Evolutionary conservation across 2,113 vertebrate species (phyloP).

Genomic region (Lophochroa leadbeateri): DNA sequence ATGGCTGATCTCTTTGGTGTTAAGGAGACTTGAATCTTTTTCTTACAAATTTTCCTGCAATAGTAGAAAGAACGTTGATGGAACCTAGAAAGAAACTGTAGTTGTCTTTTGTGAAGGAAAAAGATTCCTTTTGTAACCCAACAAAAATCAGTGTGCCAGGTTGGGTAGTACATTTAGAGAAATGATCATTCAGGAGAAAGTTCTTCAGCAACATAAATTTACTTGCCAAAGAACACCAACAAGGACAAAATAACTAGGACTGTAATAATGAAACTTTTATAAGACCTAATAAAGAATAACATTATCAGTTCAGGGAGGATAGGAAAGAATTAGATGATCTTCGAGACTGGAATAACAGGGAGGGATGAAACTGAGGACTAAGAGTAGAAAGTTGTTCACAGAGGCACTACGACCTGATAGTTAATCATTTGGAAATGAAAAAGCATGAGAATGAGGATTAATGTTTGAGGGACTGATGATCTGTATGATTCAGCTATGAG

Average conservation of each 20-base stretch:
- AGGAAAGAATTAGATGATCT: background rate
- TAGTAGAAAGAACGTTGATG: background rate
- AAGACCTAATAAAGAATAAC: background rate
- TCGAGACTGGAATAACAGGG: background rate
- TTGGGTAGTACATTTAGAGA: background rate
- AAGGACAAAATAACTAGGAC: background rate
- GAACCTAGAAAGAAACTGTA: background rate
- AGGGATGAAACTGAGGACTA: background rate
- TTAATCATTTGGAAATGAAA: background rate
- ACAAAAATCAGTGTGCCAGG: background rate
- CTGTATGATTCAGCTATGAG: background rate
- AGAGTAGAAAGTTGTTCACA: background rate
- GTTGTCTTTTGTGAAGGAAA: background rate
- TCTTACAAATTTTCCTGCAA: background rate
- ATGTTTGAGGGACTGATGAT: background rate
- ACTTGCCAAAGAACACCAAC: background rate
- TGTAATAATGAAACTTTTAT: constrained; percentile 2
- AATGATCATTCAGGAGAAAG: background rate
- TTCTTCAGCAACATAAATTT: constrained; percentile 30
- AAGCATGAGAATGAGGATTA: background rate
- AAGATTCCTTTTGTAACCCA: background rate
- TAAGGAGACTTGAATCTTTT: background rate
- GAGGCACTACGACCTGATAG: background rate
- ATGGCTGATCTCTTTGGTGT: background rate
- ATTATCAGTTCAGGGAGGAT: background rate